Percentiles rank a stretch among this genome's conserved stretches.
Conservation (phyloP, 2,797 vertebrate genomes). For the Agapornis canus region DNA sequence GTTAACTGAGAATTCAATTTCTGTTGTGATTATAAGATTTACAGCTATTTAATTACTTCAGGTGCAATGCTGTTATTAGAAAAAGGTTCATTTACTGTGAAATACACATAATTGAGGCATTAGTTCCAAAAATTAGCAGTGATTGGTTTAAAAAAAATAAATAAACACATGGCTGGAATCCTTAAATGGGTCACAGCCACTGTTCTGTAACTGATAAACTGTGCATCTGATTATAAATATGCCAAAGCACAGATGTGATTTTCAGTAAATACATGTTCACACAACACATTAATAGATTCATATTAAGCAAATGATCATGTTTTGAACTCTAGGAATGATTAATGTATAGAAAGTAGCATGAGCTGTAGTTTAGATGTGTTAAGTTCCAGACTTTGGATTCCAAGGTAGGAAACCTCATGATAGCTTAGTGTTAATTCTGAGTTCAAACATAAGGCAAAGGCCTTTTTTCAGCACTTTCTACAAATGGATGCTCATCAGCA, state of each 20-base stretch:
- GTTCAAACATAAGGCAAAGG: not conserved
- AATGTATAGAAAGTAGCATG: not conserved
- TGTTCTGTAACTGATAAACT: not conserved
- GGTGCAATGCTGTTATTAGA: not conserved
- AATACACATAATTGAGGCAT: not conserved
- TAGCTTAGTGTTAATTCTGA: not conserved
- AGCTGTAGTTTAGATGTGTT: not conserved
- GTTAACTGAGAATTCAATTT: constrained; percentile 43
- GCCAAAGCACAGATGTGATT: constrained; percentile 7
- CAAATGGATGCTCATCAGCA: not conserved
- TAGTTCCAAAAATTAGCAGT: not conserved
- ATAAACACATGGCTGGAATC: not conserved
- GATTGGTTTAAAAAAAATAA: not conserved
- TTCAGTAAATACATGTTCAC: constrained; percentile 11
- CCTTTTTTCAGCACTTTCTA: not conserved
- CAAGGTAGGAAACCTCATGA: not conserved
- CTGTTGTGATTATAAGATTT: constrained; percentile 1
- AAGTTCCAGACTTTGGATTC: not conserved
- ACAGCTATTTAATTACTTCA: constrained; percentile 31
- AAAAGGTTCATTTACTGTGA: not conserved
- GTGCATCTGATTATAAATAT: constrained; percentile 3
- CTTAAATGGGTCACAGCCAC: not conserved
- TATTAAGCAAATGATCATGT: not conserved
- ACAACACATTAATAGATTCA: not conserved
- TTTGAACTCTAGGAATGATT: constrained; percentile 13